Conservation (phyloP, 2,888 invertebrate genomes). For the Esperia sulphurella region DNA sequence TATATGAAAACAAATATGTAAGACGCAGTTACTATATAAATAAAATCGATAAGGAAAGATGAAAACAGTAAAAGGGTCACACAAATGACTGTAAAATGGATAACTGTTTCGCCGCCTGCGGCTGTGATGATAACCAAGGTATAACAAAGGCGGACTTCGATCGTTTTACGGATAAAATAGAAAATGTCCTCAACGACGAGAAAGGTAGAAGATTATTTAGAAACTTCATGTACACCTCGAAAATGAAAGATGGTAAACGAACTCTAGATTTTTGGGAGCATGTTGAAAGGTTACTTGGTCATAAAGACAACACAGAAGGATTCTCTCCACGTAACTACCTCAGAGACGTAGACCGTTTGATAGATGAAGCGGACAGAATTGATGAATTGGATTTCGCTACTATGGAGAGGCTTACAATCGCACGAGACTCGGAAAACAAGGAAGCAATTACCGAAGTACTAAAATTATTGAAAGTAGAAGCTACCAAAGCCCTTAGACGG, state of each 20-base stretch:
- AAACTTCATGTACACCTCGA: conserved; percentile 66
- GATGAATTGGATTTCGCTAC: conserved; percentile 66
- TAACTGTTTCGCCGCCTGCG: conserved; percentile 69
- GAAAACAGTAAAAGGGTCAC: conserved; percentile 33
- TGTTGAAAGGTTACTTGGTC: conserved; percentile 51
- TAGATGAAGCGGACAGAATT: conserved; percentile 61
- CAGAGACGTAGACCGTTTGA: conserved; percentile 48
- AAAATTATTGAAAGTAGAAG: conserved; percentile 55
- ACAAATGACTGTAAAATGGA: conserved; percentile 61
- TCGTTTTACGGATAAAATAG: conserved; percentile 71
- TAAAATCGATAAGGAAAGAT: conserved; percentile 55
- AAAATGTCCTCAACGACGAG: conserved; percentile 70
- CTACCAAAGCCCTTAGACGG: conserved; percentile 57
- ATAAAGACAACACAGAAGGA: conserved; percentile 50
- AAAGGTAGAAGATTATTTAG: conserved; percentile 66
- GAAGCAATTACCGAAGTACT: conserved; percentile 54
- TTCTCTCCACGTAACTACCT: conserved; percentile 47
- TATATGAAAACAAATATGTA: conserved; percentile 2
- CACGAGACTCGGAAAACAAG: conserved; percentile 50
- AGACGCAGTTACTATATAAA: conserved; percentile 5
- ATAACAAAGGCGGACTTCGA: conserved; percentile 70
- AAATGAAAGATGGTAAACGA: conserved; percentile 56
- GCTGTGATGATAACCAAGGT: conserved; percentile 64
- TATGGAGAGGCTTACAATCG: conserved; percentile 56
- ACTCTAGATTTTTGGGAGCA: conserved; percentile 66